phyloP scores from a whole-genome alignment of 2,888 invertebrate genomes.

The Allygus modestus region DNA sequence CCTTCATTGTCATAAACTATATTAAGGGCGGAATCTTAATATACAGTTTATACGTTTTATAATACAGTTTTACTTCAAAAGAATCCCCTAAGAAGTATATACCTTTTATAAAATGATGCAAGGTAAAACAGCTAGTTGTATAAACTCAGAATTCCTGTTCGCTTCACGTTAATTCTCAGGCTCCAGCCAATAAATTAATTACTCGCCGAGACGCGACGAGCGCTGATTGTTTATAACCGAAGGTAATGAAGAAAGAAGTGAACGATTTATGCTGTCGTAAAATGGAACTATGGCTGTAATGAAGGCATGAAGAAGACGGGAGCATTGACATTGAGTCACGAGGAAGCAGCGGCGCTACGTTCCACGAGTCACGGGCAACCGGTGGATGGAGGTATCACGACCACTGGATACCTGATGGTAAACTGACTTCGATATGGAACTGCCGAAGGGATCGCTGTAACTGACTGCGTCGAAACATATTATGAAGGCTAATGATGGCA shows the following conservation, averaged over 20 bases:
- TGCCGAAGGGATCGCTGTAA: too few relatives aligned
- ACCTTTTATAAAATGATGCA: too few relatives aligned
- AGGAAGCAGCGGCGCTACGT: background rate
- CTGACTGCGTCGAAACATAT: background rate
- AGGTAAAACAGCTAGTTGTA: too few relatives aligned
- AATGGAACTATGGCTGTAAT: constrained; percentile 38
- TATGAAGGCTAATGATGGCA: constrained; percentile 25
- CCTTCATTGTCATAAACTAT: too few relatives aligned
- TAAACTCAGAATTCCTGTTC: too few relatives aligned
- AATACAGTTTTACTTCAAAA: too few relatives aligned
- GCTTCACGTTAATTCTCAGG: too few relatives aligned
- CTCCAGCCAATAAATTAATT: background rate
- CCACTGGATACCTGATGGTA: background rate
- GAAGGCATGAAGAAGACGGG: constrained; percentile 36
- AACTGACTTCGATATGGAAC: background rate
- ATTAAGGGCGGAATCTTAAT: too few relatives aligned
- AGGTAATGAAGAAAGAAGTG: constrained; percentile 39
- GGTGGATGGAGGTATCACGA: background rate
- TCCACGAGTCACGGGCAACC: background rate
- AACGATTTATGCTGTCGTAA: constrained; percentile 53
- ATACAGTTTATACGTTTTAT: too few relatives aligned
- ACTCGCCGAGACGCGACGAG: background rate
- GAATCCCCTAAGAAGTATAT: too few relatives aligned
- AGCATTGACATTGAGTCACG: constrained; percentile 52
- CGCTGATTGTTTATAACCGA: constrained; percentile 13